These are phyloP conservation scores for Leptocoma aspasia DNA, from an alignment of 2,113 vertebrate genomes.

Conservation along the genomic window DNA sequence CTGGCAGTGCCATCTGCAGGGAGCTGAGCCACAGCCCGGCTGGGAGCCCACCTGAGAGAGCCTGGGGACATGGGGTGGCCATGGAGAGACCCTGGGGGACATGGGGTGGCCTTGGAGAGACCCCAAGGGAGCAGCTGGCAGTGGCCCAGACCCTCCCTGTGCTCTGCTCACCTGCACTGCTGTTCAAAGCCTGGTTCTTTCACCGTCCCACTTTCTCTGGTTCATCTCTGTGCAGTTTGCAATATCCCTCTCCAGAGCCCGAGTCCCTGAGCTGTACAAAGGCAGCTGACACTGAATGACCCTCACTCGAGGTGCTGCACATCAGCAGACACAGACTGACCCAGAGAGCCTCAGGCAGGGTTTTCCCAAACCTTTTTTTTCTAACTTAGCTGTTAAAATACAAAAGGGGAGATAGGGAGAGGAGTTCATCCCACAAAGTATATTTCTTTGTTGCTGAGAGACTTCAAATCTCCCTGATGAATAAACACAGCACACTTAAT, in stretches of 20 bases:
- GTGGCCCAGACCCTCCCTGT: neutral
- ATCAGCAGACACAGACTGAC: neutral
- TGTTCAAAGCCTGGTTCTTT: neutral
- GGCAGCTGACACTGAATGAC: fast-evolving
- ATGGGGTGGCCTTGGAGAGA: neutral
- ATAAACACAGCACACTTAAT: conserved; percentile 36
- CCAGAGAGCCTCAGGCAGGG: fast-evolving
- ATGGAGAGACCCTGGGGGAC: neutral
- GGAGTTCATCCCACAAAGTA: neutral
- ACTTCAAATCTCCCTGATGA: conserved; percentile 22
- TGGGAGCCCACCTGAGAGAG: neutral
- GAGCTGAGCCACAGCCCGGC: neutral
- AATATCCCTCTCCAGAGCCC: neutral
- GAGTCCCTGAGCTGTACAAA: neutral
- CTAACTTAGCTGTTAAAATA: neutral
- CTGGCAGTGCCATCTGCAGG: neutral
- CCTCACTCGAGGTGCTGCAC: neutral
- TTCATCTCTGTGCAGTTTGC: neutral
- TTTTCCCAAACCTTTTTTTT: neutral
- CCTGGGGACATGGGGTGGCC: too few relatives aligned
- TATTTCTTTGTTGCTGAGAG: conserved; percentile 57
- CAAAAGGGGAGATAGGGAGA: neutral
- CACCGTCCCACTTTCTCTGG: neutral
- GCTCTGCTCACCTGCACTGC: fast-evolving
- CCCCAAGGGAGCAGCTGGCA: neutral